Evolutionary conservation across 2,888 invertebrate genomes (phyloP), one percentile per base, ranked within the genome.

Genomic region (Pterobdella sp.): DNA sequence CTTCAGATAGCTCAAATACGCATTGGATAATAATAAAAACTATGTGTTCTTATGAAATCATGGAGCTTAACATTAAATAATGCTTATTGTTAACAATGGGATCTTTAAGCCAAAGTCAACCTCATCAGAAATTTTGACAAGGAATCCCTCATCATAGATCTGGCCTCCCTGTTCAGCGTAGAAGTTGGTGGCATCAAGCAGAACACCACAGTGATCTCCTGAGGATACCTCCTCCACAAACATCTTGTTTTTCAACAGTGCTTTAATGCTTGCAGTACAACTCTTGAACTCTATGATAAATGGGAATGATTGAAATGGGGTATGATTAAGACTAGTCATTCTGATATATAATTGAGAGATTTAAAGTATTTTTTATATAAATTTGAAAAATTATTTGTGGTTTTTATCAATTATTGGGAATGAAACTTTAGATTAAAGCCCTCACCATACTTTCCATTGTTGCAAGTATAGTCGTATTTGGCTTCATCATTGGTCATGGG

Each of bases 141-240:
- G 78, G 77, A 80, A 83, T 1, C 98, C 98, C 81, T 92, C 92
- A 83, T 99, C 98, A 83, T 89, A 95, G 80, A 94, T 95, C 86
- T 99, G 98, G 22, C 98, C 98, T 76, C 98, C 98, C 85, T 96
- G 94, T 85, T 99, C 98, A 0, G 98, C 96, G 85, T 99, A 99
- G 85, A 99, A 99, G 83, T 88, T 91, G 0, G 97, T 98, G 80
- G 87, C 88, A 83, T 98, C 93, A 75, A 98, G 86, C 77, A 99
- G 86, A 73, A 99, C 85, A 29, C 94, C 96, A 83, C 94, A 94
- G 83, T 93, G 92, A 75, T 80, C 78, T 80, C 93, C 90, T 36
- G 91, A 89, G 0, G 83, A 85, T 10, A 94, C 90, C 82, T 89
- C 87, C 76, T 91, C 86, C 0, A 95, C 93, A 86, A 97, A 98